Evolutionary conservation across 2,113 vertebrate species (phyloP), one percentile per base, ranked within the genome.

Genomic region (Plecturocebus donacophilus): DNA sequence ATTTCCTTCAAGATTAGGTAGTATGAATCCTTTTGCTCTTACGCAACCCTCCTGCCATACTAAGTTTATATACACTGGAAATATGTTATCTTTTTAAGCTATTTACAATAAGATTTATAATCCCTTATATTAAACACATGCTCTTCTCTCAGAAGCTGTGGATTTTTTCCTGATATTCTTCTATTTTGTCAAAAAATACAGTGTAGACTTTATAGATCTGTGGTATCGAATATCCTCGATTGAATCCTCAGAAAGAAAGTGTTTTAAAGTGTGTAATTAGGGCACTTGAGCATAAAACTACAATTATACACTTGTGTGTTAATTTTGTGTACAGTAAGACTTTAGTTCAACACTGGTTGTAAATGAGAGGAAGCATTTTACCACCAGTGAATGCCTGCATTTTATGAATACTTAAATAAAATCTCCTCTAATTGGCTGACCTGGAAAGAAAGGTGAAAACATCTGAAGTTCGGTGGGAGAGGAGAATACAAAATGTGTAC

Each of bases 271-370:
- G 93, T 42, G 5, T 98, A 98, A 98, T 98, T 98, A 96, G 97
- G 91, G 96, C 88, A 98, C 98, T 98, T 98, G 98, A 99, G 94
- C 94, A 81, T 98, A 98, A 98, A 98, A 98, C 98, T 98, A 98
- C 98, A 98, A 98, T 99, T 98, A 99, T 98, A 97, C 95, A 98
- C 98, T 98, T 98, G 89, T 97, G 98, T 98, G 97, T 98, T 99
- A 98, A 98, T 98, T 98, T 97, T 98, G 97, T 98, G 97, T 98
- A 98, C 92, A 94, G 98, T 98, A 92, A 97, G 97, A 96, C 98
- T 97, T 96, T 45, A 95, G 91, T 98, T 98, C 96, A 97, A 93
- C 92, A 54, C 96, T 98, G 97, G 97, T 97, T 97, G 93, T 98
- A 98, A 98, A 98, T 96, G 93, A 98, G 93, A 98, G 95, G 95